Conservation (phyloP, 2,113 vertebrate species). For the Oreotrochilus melanogaster region DNA sequence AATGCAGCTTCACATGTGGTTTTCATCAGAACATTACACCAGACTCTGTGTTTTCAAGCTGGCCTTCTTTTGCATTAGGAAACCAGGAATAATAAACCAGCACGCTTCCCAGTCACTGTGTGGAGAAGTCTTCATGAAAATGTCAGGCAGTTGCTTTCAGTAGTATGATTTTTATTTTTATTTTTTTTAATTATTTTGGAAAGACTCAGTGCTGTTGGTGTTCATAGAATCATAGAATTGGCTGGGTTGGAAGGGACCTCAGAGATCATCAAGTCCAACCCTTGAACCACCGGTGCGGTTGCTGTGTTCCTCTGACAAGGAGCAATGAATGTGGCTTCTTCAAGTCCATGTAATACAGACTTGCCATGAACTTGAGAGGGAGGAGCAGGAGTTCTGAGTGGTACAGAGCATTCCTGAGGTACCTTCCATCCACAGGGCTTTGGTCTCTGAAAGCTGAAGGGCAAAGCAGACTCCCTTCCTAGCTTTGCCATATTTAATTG, state of each 20-base stretch:
- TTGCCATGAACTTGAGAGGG: neutral
- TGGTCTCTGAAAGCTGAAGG: neutral
- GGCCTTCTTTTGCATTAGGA: neutral
- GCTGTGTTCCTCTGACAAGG: neutral
- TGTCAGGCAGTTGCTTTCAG: neutral
- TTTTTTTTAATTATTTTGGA: neutral
- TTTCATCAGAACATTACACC: neutral
- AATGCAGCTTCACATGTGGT: slow-evolving; percentile 16
- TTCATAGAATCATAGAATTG: too few species aligned
- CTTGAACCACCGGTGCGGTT: too few species aligned
- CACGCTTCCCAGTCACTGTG: neutral
- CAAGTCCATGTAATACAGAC: neutral
- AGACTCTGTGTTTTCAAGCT: neutral
- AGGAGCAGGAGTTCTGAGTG: neutral
- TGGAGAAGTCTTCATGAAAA: neutral
- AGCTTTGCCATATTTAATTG: neutral
- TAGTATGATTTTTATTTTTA: neutral
- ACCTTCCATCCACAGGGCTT: neutral
- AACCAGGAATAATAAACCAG: neutral
- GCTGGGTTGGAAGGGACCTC: too few species aligned
- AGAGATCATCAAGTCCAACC: too few species aligned
- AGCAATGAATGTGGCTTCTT: neutral
- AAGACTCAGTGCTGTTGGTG: neutral
- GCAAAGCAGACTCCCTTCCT: neutral
- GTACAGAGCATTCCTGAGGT: neutral